phyloP scores from a whole-genome alignment of 1,140 invertebrate species.

The Parapsyche elsis region DNA sequence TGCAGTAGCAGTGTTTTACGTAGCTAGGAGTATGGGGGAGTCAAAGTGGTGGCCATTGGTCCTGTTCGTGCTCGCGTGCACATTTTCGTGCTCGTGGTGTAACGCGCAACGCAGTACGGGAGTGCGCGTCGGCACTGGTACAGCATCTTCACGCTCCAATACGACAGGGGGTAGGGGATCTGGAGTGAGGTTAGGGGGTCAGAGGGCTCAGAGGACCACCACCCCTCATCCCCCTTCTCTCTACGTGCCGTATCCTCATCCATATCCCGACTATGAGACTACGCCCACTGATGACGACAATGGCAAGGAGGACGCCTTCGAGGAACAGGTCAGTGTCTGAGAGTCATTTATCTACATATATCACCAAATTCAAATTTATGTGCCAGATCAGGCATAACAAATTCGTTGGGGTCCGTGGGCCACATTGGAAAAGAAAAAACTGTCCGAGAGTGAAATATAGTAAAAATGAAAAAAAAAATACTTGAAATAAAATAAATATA shows the following conservation, averaged over 20 bases:
- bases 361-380: no score
- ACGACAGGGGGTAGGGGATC: neutral
- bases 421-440: no score
- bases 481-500: no score
- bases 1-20: no score
- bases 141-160: neutral
- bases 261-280: neutral
- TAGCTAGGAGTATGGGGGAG: neutral
- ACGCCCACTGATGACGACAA: neutral
- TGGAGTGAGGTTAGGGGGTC: neutral
- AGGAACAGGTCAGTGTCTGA: neutral
- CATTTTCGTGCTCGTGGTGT: neutral
- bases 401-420: no score
- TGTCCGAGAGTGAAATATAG: no score
- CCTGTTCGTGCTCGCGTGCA: neutral
- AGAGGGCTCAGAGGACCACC: neutral
- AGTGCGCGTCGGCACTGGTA: neutral
- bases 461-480: no score
- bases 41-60: neutral
- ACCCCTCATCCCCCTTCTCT: neutral
- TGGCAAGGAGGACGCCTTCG: neutral
- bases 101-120: neutral
- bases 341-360: no score
- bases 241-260: neutral
- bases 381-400: no score